Percentiles rank a stretch among this genome's conserved stretches.
Evolutionary conservation across 2,888 invertebrate species (phyloP).

Genomic region (Therioaphis trifolii): DNA sequence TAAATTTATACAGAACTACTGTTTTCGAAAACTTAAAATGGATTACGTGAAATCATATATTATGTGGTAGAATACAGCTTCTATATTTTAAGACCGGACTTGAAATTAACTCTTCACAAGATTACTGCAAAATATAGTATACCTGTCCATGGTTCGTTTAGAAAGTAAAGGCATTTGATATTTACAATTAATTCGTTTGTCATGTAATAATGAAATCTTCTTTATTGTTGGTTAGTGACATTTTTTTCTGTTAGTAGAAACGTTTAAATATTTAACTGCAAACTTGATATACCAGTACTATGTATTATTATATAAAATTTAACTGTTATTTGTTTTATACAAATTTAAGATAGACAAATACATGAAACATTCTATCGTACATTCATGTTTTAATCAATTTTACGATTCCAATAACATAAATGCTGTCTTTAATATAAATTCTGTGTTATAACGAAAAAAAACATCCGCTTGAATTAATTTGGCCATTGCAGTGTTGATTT

Average conservation of each 20-base stretch:
- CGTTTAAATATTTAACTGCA: neutral
- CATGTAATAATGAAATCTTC: slow-evolving; percentile 16
- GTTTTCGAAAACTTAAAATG: neutral
- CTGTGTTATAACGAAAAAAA: neutral
- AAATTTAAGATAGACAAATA: neutral
- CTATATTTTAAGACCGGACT: slow-evolving; percentile 20
- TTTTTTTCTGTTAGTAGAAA: neutral
- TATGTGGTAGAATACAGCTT: neutral
- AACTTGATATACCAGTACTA: neutral
- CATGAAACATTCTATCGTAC: neutral
- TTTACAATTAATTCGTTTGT: slow-evolving; percentile 22
- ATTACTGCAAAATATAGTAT: neutral
- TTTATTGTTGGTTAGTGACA: slow-evolving; percentile 9
- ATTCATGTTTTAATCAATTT: neutral
- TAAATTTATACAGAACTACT: neutral
- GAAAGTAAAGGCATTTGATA: slow-evolving; percentile 34
- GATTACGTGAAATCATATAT: neutral
- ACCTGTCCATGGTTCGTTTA: slow-evolving; percentile 5
- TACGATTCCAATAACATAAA: neutral
- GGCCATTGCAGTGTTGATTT: neutral
- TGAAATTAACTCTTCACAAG: neutral
- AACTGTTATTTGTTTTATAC: neutral
- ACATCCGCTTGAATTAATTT: neutral
- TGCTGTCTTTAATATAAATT: neutral
- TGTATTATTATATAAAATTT: neutral